Conservation (phyloP, 2,797 vertebrate genomes). For the Acanthopagrus latus region DNA sequence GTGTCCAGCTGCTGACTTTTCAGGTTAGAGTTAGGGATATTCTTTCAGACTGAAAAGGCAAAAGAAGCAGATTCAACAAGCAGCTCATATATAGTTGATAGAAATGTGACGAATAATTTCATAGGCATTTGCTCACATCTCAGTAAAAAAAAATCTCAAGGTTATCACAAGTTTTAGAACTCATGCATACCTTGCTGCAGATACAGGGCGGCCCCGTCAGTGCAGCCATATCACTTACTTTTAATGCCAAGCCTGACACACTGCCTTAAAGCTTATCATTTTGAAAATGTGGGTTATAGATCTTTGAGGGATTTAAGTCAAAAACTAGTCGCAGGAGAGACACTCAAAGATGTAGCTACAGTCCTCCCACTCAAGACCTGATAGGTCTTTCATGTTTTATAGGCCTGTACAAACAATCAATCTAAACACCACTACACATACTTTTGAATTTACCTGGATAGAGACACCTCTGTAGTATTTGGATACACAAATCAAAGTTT, state of each 20-base stretch:
- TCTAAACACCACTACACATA: background rate
- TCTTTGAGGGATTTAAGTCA: background rate
- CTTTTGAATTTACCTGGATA: background rate
- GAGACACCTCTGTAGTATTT: background rate
- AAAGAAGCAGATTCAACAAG: background rate
- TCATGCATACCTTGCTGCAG: background rate
- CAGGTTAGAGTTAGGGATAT: background rate
- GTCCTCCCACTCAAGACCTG: background rate
- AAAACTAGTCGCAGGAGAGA: background rate
- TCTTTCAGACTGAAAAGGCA: background rate
- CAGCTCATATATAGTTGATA: background rate
- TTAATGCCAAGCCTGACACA: constrained; percentile 14
- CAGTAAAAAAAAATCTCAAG: background rate
- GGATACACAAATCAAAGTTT: constrained; percentile 1
- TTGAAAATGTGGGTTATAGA: background rate
- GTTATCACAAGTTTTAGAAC: background rate
- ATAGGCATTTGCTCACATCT: constrained; percentile 5
- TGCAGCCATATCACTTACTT: background rate
- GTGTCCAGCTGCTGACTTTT: background rate
- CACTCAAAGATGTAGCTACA: background rate
- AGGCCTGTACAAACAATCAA: background rate
- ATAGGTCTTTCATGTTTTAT: background rate
- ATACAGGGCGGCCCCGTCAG: constrained; percentile 6
- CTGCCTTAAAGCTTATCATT: constrained; percentile 15
- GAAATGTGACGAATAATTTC: background rate